phyloP scores from a whole-genome alignment of 1,140 invertebrate genomes.

The Physella acuta region DNA sequence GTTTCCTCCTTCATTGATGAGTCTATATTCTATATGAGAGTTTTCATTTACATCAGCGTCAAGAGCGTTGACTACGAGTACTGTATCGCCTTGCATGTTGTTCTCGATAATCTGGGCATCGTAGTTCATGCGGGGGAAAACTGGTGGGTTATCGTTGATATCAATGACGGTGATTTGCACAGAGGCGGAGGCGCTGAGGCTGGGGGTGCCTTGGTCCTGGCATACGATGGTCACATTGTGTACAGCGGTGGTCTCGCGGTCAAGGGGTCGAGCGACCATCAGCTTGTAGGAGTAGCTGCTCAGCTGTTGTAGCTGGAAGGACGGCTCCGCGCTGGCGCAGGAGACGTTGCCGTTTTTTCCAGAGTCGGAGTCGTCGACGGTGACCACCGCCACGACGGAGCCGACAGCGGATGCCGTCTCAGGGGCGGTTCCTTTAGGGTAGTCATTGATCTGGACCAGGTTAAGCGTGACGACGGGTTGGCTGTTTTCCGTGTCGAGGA shows the following conservation, averaged over 20 bases:
- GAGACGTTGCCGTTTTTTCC: conserved; percentile 43
- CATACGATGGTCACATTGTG: conserved; percentile 39
- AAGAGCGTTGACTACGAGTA: conserved; percentile 33
- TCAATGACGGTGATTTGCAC: conserved; percentile 42
- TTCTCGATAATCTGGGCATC: conserved; percentile 29
- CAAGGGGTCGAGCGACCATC: conserved; percentile 28
- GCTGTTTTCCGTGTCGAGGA: conserved; percentile 92
- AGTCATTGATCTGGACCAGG: conserved; percentile 39
- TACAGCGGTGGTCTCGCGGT: conserved; percentile 35
- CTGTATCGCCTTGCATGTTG: conserved; percentile 24
- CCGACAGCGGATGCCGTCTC: conserved; percentile 37
- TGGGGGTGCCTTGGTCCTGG: conserved; percentile 39
- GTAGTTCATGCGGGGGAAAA: conserved; percentile 33
- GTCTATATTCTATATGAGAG: conserved; percentile 33
- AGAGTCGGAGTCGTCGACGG: conserved; percentile 42
- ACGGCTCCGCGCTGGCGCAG: conserved; percentile 33
- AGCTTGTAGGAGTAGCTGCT: conserved; percentile 42
- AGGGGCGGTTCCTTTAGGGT: conserved; percentile 36
- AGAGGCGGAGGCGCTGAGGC: conserved; percentile 30
- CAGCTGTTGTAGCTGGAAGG: conserved; percentile 40
- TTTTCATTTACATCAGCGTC: conserved; percentile 37
- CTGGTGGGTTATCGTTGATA: conserved; percentile 45
- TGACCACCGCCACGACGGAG: conserved; percentile 44
- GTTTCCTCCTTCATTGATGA: conserved; percentile 6
- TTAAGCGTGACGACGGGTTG: conserved; percentile 76